These are phyloP conservation scores for Sebastes oblongus DNA, from an alignment of 2,797 vertebrate species.

Conservation along the genomic window DNA sequence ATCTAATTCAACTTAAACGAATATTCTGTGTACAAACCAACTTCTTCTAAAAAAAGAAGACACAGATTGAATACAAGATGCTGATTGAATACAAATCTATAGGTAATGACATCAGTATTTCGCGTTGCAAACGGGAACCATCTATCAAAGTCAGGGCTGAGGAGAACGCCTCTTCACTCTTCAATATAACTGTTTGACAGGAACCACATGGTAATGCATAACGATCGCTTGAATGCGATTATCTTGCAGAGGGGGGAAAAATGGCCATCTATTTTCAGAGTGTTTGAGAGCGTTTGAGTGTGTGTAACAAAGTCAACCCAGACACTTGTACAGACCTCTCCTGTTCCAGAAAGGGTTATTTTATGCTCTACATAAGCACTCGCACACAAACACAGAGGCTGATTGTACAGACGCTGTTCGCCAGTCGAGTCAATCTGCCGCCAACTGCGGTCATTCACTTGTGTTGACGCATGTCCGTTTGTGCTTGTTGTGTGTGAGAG, in stretches of 20 bases:
- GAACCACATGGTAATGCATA: slow-evolving; percentile 73
- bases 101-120: slow-evolving; percentile 68
- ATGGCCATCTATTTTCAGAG: slow-evolving; percentile 61
- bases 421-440: slow-evolving; percentile 26
- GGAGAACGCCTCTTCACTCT: slow-evolving; percentile 65
- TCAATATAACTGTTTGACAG: slow-evolving; percentile 61
- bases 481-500: not conserved
- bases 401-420: not conserved
- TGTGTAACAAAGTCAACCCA: slow-evolving; percentile 57
- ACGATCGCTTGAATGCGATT: slow-evolving; percentile 68
- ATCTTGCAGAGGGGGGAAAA: slow-evolving; percentile 44
- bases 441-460: slow-evolving; percentile 1
- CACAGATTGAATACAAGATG: slow-evolving; percentile 36
- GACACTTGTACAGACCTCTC: slow-evolving; percentile 47
- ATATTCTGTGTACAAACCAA: slow-evolving; percentile 56
- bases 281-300: slow-evolving; percentile 51
- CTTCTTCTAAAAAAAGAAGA: slow-evolving; percentile 14
- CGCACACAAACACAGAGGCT: not conserved
- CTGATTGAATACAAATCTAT: slow-evolving; percentile 64
- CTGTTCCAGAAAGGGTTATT: slow-evolving; percentile 34
- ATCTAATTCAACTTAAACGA: slow-evolving; percentile 51
- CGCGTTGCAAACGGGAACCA: slow-evolving; percentile 46
- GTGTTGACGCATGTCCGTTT: not conserved
- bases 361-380: slow-evolving; percentile 1
- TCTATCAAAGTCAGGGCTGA: slow-evolving; percentile 70